Conservation (phyloP, 2,113 vertebrate species). For the Rattus norvegicus region GRCr8 NC_086021.1:151774001-151774500, state of each 20-base stretch:
- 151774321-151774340: slow-evolving; percentile 90
- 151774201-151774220: neutral
- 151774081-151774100: neutral
- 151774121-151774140: rapidly evolving
- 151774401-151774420: slow-evolving; percentile 88
- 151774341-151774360: slow-evolving; percentile 86
- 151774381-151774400: slow-evolving; percentile 92
- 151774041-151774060: neutral
- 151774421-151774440: neutral
- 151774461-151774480: neutral
- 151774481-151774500: rapidly evolving
- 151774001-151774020: neutral
- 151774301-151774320: slow-evolving; percentile 85
- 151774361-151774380: slow-evolving; percentile 94
- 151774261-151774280: neutral
- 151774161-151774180: neutral
- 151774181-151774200: neutral
- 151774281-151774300: neutral
- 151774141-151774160: neutral
- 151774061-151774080: neutral
- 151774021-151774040: neutral
- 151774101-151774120: neutral
- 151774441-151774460: neutral
- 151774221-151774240: neutral
- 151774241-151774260: rapidly evolving